Evolutionary conservation across 2,888 invertebrate species (phyloP), one percentile per base, ranked within the genome.

Genomic region (Drosophila conformis): DNA sequence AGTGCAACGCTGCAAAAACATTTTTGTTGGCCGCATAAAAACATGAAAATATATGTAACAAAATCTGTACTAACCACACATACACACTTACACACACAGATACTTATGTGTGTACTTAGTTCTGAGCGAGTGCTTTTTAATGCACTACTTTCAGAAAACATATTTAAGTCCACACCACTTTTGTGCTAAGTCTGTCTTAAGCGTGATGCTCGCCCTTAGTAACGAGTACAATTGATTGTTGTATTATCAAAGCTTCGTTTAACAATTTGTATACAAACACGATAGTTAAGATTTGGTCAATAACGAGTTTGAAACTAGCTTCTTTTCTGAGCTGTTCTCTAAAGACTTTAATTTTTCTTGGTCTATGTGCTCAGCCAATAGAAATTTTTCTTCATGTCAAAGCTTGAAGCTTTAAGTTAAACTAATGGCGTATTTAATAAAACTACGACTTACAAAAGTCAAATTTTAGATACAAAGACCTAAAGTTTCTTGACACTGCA

Each of bases 31-130:
- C 67, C 65, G 70, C 80, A 80, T 74, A 78, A 84, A 82, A 87
- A 80, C 86, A 85, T 80, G 83, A 65, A 83, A 85, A 73, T 80
- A 64, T 74, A 74, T 78, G 78, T 74, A 70, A 60, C 70, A 36
- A 70, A 67, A 66, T 69, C 73, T 78, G 67, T 67, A 61, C 69
- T 53, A 64, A 35, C 67, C 64, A 56, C 67, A 61, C 62, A 54
- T 21, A 66, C 35, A 46, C 63, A 53, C 49, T 67, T 52, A 33
- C 63, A 57, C 56, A 56, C 21, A 29, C 8, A 40, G 27, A 56
- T 57, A 57, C 57, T 31, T 31, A 54, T 53, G 54, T 53, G 53
- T 70, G 57, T 68, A 49, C 62, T 53, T 64, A 53, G 77, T 36
- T 63, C 36, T 66, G 33, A 53, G 53, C 60, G 46, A 77, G 60